Percentiles rank a stretch among this genome's conserved stretches.
Evolutionary conservation across 2,113 vertebrate genomes (phyloP).

Genomic region (Lasiurus borealis): DNA sequence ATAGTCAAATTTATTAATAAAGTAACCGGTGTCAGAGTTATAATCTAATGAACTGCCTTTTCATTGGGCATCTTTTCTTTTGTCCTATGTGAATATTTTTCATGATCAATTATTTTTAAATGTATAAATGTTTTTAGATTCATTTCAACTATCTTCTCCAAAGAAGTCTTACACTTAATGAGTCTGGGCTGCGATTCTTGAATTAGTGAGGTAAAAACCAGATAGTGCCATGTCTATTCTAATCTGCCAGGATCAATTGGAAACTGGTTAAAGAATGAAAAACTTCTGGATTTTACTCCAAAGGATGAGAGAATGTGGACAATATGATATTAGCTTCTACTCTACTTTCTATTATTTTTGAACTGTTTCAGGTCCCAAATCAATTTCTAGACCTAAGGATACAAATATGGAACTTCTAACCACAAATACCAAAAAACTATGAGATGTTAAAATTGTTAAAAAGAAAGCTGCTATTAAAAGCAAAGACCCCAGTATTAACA

Average conservation of each 20-base stretch:
- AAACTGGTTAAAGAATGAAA: neutral
- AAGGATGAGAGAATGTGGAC: neutral
- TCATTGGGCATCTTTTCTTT: neutral
- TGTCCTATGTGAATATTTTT: neutral
- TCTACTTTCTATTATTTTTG: neutral
- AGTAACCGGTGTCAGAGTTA: neutral
- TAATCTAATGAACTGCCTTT: neutral
- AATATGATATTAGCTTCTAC: neutral
- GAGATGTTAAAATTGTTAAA: conserved; percentile 6
- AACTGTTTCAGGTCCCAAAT: conserved; percentile 14
- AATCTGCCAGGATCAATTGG: neutral
- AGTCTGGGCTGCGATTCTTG: neutral
- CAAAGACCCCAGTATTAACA: conserved; percentile 6
- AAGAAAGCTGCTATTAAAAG: conserved; percentile 26
- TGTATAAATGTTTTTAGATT: neutral
- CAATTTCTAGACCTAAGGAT: neutral
- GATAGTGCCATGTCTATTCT: neutral
- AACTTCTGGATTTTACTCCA: neutral
- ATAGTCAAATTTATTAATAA: neutral
- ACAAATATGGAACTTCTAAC: conserved; percentile 37
- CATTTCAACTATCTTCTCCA: neutral
- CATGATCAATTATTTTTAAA: conserved; percentile 39
- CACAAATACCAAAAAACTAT: conserved; percentile 11
- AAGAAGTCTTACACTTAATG: neutral
- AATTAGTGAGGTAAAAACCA: neutral